These are phyloP conservation scores for Aphidius ervi DNA, from an alignment of 1,140 invertebrate species.

Conservation along the genomic window DNA sequence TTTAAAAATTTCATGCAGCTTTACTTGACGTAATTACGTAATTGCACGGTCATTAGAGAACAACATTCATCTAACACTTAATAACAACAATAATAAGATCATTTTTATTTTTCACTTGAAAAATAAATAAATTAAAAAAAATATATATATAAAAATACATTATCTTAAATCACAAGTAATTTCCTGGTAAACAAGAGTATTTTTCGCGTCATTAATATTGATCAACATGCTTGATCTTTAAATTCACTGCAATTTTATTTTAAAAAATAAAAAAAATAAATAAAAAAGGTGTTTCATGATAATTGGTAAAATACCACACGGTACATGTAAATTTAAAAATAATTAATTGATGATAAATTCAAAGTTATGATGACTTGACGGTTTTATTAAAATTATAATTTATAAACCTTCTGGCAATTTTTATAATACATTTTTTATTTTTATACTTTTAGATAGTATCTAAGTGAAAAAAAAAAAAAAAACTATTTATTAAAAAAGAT, in stretches of 20 bases:
- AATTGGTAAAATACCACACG: slow-evolving; percentile 4
- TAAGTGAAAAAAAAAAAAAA: too few relatives aligned
- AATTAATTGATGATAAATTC: slow-evolving; percentile 10
- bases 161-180: neutral
- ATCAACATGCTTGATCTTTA: neutral
- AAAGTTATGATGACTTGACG: neutral
- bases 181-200: slow-evolving; percentile 2
- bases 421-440: too few relatives aligned
- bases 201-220: slow-evolving; percentile 6
- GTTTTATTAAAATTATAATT: neutral
- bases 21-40: slow-evolving; percentile 9
- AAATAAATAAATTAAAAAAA: too few relatives aligned
- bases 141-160: neutral
- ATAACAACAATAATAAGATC: neutral
- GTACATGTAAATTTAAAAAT: neutral
- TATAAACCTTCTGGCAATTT: too few relatives aligned
- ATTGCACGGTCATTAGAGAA: neutral
- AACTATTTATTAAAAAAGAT: too few relatives aligned
- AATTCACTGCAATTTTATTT: too few relatives aligned
- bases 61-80: neutral
- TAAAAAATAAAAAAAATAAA: neutral
- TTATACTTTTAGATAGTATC: too few relatives aligned
- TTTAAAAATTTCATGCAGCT: slow-evolving; percentile 8
- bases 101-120: neutral
- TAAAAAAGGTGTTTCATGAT: neutral